phyloP scores from a whole-genome alignment of 2,797 vertebrate species.

The Podarcis siculus region DNA sequence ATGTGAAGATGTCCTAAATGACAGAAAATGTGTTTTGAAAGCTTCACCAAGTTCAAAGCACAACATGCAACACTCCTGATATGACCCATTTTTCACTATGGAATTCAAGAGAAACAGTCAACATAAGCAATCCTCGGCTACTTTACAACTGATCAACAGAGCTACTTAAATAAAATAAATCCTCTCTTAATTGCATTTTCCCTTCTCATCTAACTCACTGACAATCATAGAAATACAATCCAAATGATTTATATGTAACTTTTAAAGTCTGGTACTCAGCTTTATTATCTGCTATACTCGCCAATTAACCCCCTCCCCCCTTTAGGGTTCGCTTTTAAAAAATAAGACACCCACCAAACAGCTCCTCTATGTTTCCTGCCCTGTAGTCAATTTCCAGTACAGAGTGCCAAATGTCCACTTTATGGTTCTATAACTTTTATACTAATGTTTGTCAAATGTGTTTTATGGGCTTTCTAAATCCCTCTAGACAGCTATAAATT shows the following conservation, averaged over 20 bases:
- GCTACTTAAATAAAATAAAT: conserved; percentile 60
- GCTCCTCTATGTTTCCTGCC: conserved; percentile 75
- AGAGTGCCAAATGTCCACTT: conserved; percentile 76
- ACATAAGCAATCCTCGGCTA: background rate
- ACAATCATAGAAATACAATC: conserved; percentile 64
- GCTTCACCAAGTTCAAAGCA: background rate
- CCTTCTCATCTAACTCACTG: conserved; percentile 51
- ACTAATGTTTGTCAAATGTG: conserved; percentile 61
- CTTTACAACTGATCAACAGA: conserved; percentile 50
- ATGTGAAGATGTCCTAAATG: background rate
- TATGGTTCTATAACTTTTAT: conserved; percentile 61
- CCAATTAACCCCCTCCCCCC: conserved; percentile 71
- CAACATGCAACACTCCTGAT: background rate
- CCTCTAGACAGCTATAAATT: conserved; percentile 28
- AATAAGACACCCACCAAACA: conserved; percentile 22
- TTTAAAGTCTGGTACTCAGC: conserved; percentile 65
- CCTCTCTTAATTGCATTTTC: conserved; percentile 59
- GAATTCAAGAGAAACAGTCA: conserved; percentile 35
- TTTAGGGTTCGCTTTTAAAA: conserved; percentile 35
- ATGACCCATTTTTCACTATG: rapidly evolving
- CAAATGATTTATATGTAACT: conserved; percentile 77
- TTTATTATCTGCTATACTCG: conserved; percentile 62
- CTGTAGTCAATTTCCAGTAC: conserved; percentile 73
- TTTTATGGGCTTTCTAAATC: conserved; percentile 64
- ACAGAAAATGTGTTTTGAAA: rapidly evolving